A percentile compares a stretch with the other conserved stretches of the same genome.
phyloP scores from a whole-genome alignment of 2,888 invertebrate species.

The Rapana venosa region DNA sequence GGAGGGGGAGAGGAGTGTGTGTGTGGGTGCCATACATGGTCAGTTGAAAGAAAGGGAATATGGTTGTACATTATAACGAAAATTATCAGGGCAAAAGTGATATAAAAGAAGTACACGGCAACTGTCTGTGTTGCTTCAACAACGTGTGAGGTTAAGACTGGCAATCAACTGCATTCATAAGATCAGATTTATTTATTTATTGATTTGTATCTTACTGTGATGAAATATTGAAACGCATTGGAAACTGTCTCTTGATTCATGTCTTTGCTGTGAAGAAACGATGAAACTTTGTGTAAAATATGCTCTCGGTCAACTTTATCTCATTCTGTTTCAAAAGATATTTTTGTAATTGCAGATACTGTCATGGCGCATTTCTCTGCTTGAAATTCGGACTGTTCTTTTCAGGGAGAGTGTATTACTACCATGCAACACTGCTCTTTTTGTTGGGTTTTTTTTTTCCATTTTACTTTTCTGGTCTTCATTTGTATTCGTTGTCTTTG shows the following conservation, averaged over 20 bases:
- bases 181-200: background rate
- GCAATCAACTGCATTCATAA: background rate
- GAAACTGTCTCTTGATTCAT: background rate
- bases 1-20: background rate
- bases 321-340: background rate
- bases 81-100: background rate
- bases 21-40: constrained; percentile 11
- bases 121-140: background rate
- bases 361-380: no score
- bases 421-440: no score
- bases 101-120: background rate
- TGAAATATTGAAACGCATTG: background rate
- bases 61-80: background rate
- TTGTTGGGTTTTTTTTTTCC: no score
- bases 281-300: background rate
- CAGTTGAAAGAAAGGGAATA: background rate
- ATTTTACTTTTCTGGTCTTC: no score
- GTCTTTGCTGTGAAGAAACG: background rate
- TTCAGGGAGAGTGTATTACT: no score
- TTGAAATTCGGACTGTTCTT: no score
- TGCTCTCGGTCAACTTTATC: background rate
- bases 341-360: no score
- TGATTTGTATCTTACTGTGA: background rate
- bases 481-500: no score
- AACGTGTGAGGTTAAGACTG: background rate